Conservation (phyloP, 2,113 vertebrate species). For the Halcyon senegalensis region DNA sequence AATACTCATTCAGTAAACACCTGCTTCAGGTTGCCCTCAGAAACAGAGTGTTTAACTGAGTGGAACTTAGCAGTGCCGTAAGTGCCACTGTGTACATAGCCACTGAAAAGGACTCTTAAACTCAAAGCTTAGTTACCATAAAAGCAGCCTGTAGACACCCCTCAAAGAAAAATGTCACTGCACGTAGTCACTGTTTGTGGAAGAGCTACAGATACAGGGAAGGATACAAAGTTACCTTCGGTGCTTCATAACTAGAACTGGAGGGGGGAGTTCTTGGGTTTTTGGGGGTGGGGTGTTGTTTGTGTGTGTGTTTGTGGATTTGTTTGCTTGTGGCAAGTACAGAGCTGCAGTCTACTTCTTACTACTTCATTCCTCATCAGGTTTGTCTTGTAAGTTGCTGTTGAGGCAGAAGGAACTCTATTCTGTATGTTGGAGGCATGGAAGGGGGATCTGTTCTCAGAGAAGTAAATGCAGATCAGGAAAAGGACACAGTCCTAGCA, state of each 20-base stretch:
- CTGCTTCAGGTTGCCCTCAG: background rate
- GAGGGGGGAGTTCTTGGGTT: background rate
- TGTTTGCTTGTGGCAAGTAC: background rate
- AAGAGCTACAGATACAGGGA: background rate
- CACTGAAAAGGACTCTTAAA: background rate
- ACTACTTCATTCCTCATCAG: background rate
- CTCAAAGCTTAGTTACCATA: background rate
- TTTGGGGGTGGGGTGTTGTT: background rate
- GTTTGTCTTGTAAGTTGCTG: background rate
- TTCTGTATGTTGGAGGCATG: background rate
- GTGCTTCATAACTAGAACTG: background rate
- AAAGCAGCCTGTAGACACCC: background rate
- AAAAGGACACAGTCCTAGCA: background rate
- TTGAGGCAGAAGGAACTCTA: background rate
- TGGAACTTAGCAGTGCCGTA: background rate
- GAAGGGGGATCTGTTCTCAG: background rate
- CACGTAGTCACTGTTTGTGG: background rate
- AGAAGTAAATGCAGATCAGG: background rate
- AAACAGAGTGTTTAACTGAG: background rate
- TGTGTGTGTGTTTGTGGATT: background rate
- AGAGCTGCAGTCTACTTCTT: background rate
- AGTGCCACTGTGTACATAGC: background rate
- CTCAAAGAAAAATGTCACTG: background rate
- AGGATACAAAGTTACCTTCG: background rate
- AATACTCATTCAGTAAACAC: background rate